Percentiles rank a stretch among this genome's conserved stretches.
These are phyloP conservation scores for Rhynchomys soricoides DNA, from an alignment of 2,113 vertebrate species.

Conservation along the genomic window DNA sequence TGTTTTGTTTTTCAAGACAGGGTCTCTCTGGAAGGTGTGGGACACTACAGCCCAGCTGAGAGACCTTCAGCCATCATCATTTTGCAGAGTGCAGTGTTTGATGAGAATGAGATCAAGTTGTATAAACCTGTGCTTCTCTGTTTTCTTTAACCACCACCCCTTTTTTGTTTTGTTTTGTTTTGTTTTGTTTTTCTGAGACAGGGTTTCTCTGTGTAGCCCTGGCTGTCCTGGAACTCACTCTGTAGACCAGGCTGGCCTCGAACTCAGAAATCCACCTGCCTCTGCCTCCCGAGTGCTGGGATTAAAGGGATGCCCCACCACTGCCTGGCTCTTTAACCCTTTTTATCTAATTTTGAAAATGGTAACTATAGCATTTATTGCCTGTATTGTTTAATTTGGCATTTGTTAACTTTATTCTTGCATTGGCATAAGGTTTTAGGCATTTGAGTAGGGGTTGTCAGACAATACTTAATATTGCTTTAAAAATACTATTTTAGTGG, in stretches of 20 bases:
- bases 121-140: not conserved
- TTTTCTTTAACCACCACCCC: not conserved
- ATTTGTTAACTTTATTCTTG: constrained; percentile 33
- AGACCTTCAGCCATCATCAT: not conserved
- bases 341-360: constrained; percentile 56
- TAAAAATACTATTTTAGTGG: constrained; percentile 18
- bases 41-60: not conserved
- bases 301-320: no score
- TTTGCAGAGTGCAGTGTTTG: not conserved
- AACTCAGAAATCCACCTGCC: no score
- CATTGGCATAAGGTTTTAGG: constrained; percentile 6
- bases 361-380: constrained; percentile 45
- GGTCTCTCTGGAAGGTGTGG: not conserved
- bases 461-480: constrained; percentile 10
- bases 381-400: constrained; percentile 30
- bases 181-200: no score
- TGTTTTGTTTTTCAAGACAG: not conserved
- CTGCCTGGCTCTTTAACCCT: not conserved
- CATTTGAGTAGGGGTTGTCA: constrained; percentile 34
- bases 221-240: no score
- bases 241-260: no score
- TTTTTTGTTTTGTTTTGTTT: not conserved
- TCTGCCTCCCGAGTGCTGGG: no score
- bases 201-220: no score
- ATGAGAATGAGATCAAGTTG: not conserved